Conservation (phyloP, 1,140 invertebrate species). For the Carcinoscorpius rotundicauda region DNA sequence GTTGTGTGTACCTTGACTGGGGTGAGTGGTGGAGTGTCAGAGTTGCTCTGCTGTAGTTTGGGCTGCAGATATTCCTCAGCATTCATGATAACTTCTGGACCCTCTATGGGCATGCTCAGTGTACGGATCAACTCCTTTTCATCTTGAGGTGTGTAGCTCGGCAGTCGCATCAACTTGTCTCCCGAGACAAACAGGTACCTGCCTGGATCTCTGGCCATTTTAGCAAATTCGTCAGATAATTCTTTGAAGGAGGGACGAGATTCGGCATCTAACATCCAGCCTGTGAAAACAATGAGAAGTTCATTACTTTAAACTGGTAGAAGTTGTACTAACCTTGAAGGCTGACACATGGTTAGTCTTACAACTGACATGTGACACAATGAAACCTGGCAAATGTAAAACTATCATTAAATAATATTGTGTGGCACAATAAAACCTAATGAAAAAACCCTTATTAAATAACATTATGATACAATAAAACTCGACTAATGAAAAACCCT, state of each 20-base stretch:
- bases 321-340: too few species aligned
- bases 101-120: slow-evolving; percentile 57
- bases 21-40: slow-evolving; percentile 21
- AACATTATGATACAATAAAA: too few species aligned
- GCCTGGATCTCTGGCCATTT: slow-evolving; percentile 91
- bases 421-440: too few species aligned
- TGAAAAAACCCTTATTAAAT: too few species aligned
- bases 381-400: too few species aligned
- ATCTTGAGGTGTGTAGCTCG: slow-evolving; percentile 72
- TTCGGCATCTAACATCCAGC: slow-evolving; percentile 92
- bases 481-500: too few species aligned
- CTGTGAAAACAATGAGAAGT: slow-evolving; percentile 22
- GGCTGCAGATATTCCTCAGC: slow-evolving; percentile 87
- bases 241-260: slow-evolving; percentile 88
- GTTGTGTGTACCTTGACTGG: slow-evolving; percentile 20
- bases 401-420: too few species aligned
- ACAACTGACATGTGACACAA: too few species aligned
- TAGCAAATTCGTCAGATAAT: slow-evolving; percentile 84
- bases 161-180: slow-evolving; percentile 80
- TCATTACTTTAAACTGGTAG: too few species aligned
- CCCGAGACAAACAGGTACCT: slow-evolving; percentile 86
- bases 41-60: slow-evolving; percentile 36
- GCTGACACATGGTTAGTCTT: too few species aligned
- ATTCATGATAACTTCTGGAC: slow-evolving; percentile 64
- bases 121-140: slow-evolving; percentile 75